Conservation (phyloP, 2,113 vertebrate species). For the Manacus vitellinus region DNA sequence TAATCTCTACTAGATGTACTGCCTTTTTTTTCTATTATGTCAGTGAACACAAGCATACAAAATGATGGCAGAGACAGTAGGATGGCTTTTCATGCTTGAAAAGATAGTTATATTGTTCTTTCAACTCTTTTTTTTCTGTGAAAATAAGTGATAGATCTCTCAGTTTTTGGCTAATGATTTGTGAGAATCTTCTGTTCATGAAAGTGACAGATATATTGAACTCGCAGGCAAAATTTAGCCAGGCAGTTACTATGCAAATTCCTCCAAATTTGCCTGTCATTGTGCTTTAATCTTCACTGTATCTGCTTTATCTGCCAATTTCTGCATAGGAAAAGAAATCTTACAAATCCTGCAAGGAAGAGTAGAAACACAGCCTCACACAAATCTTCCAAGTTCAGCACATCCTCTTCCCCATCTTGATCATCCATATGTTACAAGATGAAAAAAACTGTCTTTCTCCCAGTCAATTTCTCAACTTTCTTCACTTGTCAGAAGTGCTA, state of each 20-base stretch:
- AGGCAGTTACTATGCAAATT: slow-evolving; percentile 5
- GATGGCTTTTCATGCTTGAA: neutral
- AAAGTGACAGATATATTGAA: neutral
- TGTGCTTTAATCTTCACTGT: neutral
- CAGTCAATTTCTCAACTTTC: neutral
- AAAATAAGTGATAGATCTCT: neutral
- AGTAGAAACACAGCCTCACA: neutral
- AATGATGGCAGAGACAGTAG: neutral
- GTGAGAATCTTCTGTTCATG: neutral
- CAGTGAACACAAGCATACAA: neutral
- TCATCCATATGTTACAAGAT: neutral
- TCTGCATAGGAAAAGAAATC: neutral
- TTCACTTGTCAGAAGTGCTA: neutral
- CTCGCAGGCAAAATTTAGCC: neutral
- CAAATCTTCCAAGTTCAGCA: neutral
- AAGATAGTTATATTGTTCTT: neutral
- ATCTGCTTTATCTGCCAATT: neutral
- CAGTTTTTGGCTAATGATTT: slow-evolving; percentile 9
- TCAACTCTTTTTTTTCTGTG: neutral
- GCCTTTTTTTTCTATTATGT: neutral
- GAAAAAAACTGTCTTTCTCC: neutral
- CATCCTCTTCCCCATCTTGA: neutral
- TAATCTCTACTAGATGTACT: neutral
- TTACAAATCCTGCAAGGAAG: neutral
- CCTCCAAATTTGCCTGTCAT: neutral